These are phyloP conservation scores for Microplitis demolitor DNA, from an alignment of 1,140 invertebrate species.

Conservation along the genomic window DNA sequence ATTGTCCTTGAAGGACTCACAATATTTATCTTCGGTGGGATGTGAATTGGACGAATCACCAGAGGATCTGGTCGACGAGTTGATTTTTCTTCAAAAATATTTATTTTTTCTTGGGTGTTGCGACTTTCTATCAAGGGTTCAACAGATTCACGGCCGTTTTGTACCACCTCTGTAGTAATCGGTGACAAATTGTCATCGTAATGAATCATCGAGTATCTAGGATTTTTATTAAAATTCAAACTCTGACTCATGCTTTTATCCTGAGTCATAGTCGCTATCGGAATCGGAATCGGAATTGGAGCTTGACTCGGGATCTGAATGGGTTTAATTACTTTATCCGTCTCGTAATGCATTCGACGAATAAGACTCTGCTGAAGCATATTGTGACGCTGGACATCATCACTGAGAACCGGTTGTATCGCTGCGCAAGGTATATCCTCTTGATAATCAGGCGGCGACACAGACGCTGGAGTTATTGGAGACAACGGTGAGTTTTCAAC, in stretches of 20 bases:
- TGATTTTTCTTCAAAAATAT: conserved; percentile 45
- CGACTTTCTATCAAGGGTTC: conserved; percentile 37
- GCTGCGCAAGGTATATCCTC: not conserved
- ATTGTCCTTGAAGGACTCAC: conserved; percentile 27
- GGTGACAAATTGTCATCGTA: not conserved
- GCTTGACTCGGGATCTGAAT: not conserved
- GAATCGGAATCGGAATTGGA: not conserved
- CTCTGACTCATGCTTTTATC: too few species aligned
- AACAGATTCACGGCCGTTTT: conserved; percentile 22
- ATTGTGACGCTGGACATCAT: conserved; percentile 54
- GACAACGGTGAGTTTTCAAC: conserved; percentile 24
- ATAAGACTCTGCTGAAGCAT: conserved; percentile 51
- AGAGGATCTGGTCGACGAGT: conserved; percentile 36
- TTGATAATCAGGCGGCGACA: not conserved
- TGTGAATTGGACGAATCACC: conserved; percentile 25
- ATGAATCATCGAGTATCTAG: not conserved
- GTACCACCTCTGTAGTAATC: not conserved
- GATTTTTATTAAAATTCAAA: not conserved
- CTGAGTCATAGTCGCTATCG: too few species aligned
- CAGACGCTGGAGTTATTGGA: conserved; percentile 12
- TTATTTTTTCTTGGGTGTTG: conserved; percentile 46
- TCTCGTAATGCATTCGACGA: conserved; percentile 38
- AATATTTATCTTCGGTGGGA: conserved; percentile 34
- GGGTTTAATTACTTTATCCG: conserved; percentile 23
- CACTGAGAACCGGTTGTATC: conserved; percentile 9